Base-by-base conservation (phyloP, 2,113 vertebrate genomes). In the Hyperoodon ampullatus region DNA sequence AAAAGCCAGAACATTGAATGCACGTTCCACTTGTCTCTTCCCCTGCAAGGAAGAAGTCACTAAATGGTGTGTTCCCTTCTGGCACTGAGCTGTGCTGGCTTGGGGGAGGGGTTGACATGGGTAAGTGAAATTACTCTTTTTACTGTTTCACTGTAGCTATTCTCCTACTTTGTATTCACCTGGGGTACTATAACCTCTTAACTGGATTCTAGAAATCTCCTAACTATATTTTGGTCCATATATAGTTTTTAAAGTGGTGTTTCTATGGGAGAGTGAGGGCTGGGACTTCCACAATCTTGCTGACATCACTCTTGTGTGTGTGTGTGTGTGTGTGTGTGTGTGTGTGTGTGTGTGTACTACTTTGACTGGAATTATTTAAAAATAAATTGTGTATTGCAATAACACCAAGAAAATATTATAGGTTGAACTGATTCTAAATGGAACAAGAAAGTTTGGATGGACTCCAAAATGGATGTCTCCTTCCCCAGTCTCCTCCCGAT, bases 341-440 rank as follows among this genome's bases (percentile, higher is more conserved):
- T 47, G 3, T 82, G 55, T 61, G 33, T 30, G n/a, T 39, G 12
- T 80, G 66, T 60, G 1, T 44, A 58, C 1, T 55, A 28, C 30
- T 58, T 44, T 94, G 63, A 71, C 2, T 55, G 35, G 14, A 65
- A 71, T 88, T 78, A 78, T 66, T 91, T 65, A 50, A n/a, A 88
- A 95, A 88, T 91, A 91, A 75, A 65, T n/a, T 91, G 12, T 88
- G 63, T 72, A n/a, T 60, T 78, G 16, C 55, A 65, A 2, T 88
- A 84, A 7, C 24, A 84, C 16, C 4, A 10, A 81, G 18, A 35
- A 87, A 91, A 2, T 28, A 60, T 65, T 80, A 39, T 18, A 63
- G 21, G 7, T 23, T 91, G 44, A 94, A 50, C 21, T 33, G 33
- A 90, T 82, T 90, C 23, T 24, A 93, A 93, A 66, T 10, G n/a